Conservation (phyloP, 1,140 invertebrate genomes). For the Tachypleus tridentatus region DNA sequence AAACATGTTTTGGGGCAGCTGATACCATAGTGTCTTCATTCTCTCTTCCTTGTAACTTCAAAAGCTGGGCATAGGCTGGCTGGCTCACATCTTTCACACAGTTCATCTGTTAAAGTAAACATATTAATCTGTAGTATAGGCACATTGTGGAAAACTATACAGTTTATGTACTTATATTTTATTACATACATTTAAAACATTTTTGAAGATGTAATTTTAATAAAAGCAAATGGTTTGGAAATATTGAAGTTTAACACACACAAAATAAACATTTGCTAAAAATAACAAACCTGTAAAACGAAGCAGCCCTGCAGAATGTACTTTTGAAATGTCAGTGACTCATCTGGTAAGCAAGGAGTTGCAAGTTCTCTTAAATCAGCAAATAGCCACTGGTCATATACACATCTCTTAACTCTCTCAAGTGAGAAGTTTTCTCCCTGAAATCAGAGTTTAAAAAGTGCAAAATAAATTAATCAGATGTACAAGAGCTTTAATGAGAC, state of each 20-base stretch:
- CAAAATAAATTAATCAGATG: no score
- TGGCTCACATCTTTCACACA: constrained; percentile 44
- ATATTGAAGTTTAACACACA: no score
- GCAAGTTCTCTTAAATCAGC: constrained; percentile 47
- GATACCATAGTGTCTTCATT: constrained; percentile 41
- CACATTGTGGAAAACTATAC: no score
- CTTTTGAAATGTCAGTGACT: constrained; percentile 31
- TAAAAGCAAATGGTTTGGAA: no score
- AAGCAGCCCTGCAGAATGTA: constrained; percentile 40
- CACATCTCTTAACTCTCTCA: constrained; percentile 7
- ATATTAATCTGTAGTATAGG: no score
- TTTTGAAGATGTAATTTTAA: no score
- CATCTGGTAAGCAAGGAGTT: constrained; percentile 40
- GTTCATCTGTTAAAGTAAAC: constrained; percentile 32
- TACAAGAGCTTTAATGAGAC: no score
- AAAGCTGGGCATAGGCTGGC: constrained; percentile 49
- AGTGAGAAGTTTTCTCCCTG: constrained; percentile 5
- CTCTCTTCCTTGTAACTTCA: constrained; percentile 44
- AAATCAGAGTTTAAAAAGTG: background rate
- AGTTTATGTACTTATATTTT: no score
- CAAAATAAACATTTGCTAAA: no score
- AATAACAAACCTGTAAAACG: constrained; percentile 43
- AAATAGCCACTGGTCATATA: constrained; percentile 44
- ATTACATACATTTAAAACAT: no score
- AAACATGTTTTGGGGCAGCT: constrained; percentile 33